Evolutionary conservation across 2,113 vertebrate species (phyloP), one percentile per base, ranked within the genome.

Genomic region (Condylura cristata): DNA sequence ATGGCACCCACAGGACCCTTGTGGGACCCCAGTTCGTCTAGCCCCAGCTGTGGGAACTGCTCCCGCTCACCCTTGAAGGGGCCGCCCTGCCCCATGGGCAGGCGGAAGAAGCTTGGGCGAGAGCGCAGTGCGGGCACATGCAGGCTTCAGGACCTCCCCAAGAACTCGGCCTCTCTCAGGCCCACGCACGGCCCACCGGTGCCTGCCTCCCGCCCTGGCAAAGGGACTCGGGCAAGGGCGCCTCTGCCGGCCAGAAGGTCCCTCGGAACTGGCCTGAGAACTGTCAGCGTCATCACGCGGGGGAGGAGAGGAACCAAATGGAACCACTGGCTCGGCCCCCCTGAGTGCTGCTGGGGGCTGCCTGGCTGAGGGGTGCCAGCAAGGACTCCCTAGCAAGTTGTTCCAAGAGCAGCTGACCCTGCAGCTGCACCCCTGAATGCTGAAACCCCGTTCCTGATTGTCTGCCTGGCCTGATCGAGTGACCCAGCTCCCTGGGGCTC

Each of bases 391-490:
- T 60, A 2, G 11, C 26, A 60, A 10, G 48, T 20, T 17, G 4
- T 37, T 12, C 71, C 41, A 26, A 30, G 79, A 17, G 8, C 14
- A 17, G 72, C 24, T 39, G 4, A 9, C 8, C 37, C 34, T 39
- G 13, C 16, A 12, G 63, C 24, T 63, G 14, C 22, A 26, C 46
- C 17, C 24, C 79, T 22, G 26, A 17, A 37, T 81, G 30, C n/a
- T 11, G 17, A 28, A 63, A 20, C 22, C 51, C 51, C 12, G 26
- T n/a, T 7, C 5, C 60, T 6, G 41, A 48, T 3, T 14, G 28
- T n/a, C 2, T 26, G 5, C n/a, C 12, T 34, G n/a, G 17, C 39
- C 30, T 44, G 2, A 0, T 1, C 18, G 1, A 24, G n/a, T 37
- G 13, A 20, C 2, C 48, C 37, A 9, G 44, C 86, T 41, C 8